Evolutionary conservation across 2,113 vertebrate species (phyloP).

Genomic region (Sorex fumeus): DNA sequence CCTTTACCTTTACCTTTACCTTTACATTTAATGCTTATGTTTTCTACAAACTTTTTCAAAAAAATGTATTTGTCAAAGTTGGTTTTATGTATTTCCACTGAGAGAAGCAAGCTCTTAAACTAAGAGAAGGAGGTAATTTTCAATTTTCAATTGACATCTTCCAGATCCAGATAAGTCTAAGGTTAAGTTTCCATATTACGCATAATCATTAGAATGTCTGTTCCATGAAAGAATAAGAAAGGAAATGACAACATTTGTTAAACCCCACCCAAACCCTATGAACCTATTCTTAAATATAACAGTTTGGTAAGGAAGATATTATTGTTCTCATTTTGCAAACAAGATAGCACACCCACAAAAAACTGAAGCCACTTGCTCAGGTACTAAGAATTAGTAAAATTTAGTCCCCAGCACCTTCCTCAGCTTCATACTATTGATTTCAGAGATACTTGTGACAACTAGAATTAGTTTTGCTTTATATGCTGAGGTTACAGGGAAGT

Average conservation of each 20-base stretch:
- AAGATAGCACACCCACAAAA: not conserved
- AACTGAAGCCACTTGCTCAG: conserved; percentile 33
- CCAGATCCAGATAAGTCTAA: conserved; percentile 65
- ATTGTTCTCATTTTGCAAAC: not conserved
- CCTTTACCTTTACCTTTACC: no score
- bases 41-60: conserved; percentile 45
- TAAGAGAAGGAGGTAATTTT: conserved; percentile 70
- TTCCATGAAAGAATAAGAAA: not conserved
- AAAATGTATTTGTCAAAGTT: conserved; percentile 48
- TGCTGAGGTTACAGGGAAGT: conserved; percentile 36
- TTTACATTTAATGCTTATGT: conserved; percentile 78
- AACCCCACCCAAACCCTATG: not conserved
- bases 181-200: conserved; percentile 77
- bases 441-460: not conserved
- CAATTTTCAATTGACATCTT: conserved; percentile 66
- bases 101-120: conserved; percentile 70
- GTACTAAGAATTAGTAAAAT: conserved; percentile 8
- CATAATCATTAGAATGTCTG: conserved; percentile 64
- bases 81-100: conserved; percentile 73
- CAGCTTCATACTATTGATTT: not conserved
- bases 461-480: conserved; percentile 28
- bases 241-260: not conserved
- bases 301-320: not conserved
- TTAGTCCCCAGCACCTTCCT: not conserved
- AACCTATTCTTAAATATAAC: not conserved